A percentile compares a stretch with the other conserved stretches of the same genome.
phyloP scores from a whole-genome alignment of 2,113 vertebrate genomes.

The Bungarus multicinctus region DNA sequence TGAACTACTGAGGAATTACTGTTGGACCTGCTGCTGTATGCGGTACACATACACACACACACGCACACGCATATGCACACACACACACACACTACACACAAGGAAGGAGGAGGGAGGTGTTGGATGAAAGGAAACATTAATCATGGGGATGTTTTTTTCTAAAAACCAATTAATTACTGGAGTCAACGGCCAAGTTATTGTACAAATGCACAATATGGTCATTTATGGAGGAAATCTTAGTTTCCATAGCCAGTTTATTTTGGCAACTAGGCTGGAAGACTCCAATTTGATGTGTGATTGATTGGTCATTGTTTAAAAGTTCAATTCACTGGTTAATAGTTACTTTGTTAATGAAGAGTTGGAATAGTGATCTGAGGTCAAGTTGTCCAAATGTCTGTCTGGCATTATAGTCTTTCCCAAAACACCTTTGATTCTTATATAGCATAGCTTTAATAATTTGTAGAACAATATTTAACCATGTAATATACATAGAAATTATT shows the following conservation, averaged over 20 bases:
- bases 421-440: not conserved
- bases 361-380: conserved; percentile 3
- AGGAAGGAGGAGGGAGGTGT: not conserved
- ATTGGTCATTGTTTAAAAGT: not conserved
- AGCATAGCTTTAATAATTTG: not conserved
- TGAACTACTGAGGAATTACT: conserved; percentile 28
- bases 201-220: not conserved
- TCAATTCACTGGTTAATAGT: not conserved
- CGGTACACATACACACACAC: too few species aligned
- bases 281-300: not conserved
- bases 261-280: not conserved
- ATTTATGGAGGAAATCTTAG: not conserved
- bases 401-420: not conserved
- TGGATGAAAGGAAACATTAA: not conserved
- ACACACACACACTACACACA: not conserved
- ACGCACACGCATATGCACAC: too few species aligned
- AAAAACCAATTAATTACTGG: not conserved
- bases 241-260: not conserved
- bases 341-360: conserved; percentile 17
- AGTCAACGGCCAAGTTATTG: not conserved
- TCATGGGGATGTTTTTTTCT: not conserved
- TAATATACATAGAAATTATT: not conserved
- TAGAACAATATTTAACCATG: not conserved
- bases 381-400: not conserved
- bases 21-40: conserved; percentile 3